Percentiles rank a stretch among this genome's conserved stretches.
Conservation (phyloP, 2,888 invertebrate genomes). For the Belgica antarctica region DNA sequence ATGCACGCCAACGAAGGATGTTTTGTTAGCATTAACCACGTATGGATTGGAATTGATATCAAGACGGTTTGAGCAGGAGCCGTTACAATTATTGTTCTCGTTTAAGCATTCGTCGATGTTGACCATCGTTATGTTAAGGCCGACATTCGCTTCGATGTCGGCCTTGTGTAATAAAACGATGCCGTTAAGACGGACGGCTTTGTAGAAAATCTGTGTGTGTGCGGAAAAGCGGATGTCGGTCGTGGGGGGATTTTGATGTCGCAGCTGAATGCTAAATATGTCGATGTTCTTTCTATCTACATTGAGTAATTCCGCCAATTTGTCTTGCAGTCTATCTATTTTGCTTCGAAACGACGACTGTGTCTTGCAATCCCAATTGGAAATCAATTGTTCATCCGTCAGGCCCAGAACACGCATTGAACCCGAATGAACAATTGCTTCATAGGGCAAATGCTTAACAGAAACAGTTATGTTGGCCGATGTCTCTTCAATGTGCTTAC, state of each 20-base stretch:
- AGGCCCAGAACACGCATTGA: slow-evolving; percentile 72
- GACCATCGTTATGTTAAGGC: slow-evolving; percentile 76
- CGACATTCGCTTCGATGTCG: slow-evolving; percentile 70
- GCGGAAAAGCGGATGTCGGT: slow-evolving; percentile 75
- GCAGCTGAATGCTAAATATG: slow-evolving; percentile 74
- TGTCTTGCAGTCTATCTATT: slow-evolving; percentile 67
- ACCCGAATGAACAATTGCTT: slow-evolving; percentile 77
- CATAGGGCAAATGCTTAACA: slow-evolving; percentile 72
- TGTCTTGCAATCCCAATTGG: slow-evolving; percentile 70
- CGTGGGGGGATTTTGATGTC: slow-evolving; percentile 64
- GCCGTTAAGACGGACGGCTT: slow-evolving; percentile 73
- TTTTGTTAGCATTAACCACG: slow-evolving; percentile 80
- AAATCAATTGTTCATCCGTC: slow-evolving; percentile 75
- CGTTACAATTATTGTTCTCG: slow-evolving; percentile 72
- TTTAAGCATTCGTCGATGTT: slow-evolving; percentile 76
- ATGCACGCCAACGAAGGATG: slow-evolving; percentile 77
- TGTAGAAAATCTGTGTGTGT: slow-evolving; percentile 70
- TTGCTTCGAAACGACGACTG: slow-evolving; percentile 66
- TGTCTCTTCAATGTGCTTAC: slow-evolving; percentile 73
- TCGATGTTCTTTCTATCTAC: slow-evolving; percentile 69
- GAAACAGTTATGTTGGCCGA: slow-evolving; percentile 74
- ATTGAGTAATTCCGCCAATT: slow-evolving; percentile 65
- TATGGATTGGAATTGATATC: slow-evolving; percentile 68
- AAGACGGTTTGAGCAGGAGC: slow-evolving; percentile 73
- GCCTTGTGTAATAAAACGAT: slow-evolving; percentile 70